Evolutionary conservation across 2,888 invertebrate species (phyloP), one percentile per base, ranked within the genome.

Genomic region (Neocrepidodera transversa): DNA sequence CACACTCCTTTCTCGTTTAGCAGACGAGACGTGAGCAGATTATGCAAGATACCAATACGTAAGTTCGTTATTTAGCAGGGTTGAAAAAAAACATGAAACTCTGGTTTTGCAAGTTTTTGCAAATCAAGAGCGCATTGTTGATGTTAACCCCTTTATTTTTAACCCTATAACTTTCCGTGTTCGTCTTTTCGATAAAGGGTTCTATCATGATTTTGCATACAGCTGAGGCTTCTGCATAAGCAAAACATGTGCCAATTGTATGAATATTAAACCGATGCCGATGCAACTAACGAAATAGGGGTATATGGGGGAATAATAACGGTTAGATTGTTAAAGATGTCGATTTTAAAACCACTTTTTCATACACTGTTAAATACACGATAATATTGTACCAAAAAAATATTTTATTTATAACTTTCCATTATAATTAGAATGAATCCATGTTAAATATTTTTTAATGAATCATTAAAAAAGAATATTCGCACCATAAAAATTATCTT

Each of bases 81-180:
- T 45, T 23, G 42, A 26, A 61, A 60, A 56, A 62, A 66, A 63
- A 67, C 60, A 55, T 54, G 51, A 43, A 53, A 28, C 53, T 57
- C 65, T 58, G 64, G 66, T 61, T 58, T 67, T 65, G 66, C 67
- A 67, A 69, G 65, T 68, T 69, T 69, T 69, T 69, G 69, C 69
- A 68, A n/a, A 69, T 69, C 68, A 68, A 59, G 61, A 52, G 55
- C 54, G 60, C 58, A 69, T 69, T 69, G 69, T 69, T 62, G 60
- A 61, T 61, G 54, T 55, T 51, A 56, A 58, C 65, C 65, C 65
- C 43, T 65, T 61, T 17, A 30, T 36, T 58, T 65, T 60, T 58
- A 67, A 65, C 69, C 68, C 68, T 63, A 61, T 61, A 65, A 62
- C 60, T 62, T 48, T 43, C 35, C 48, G 52, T 45, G 58, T 62